These are phyloP conservation scores for Halictus quadricinctus DNA, from an alignment of 2,888 invertebrate species.

Conservation along the genomic window DNA sequence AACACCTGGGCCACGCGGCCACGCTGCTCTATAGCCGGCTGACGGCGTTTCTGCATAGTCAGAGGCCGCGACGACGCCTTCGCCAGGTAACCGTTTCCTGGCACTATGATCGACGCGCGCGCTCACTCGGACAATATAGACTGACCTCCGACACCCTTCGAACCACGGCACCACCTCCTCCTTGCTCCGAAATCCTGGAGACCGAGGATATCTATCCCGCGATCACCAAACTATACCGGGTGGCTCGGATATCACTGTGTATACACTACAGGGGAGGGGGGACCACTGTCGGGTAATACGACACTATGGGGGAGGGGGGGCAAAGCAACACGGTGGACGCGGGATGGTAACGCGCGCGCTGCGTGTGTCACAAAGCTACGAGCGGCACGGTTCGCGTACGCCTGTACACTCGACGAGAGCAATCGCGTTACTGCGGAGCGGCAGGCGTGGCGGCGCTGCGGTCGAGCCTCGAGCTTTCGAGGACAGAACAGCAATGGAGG, in stretches of 20 bases:
- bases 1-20: conserved; percentile 63
- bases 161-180: background rate
- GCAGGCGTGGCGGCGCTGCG: conserved; percentile 76
- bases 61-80: conserved; percentile 15
- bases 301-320: background rate
- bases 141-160: background rate
- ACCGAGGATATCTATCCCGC: background rate
- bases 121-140: background rate
- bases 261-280: background rate
- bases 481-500: conserved; percentile 35
- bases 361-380: conserved; percentile 59
- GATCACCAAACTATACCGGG: background rate
- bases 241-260: background rate
- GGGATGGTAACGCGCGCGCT: conserved; percentile 50
- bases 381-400: conserved; percentile 42
- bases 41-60: conserved; percentile 58
- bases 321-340: conserved; percentile 5
- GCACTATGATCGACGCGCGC: background rate
- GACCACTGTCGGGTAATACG: background rate
- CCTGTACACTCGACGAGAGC: conserved; percentile 74
- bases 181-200: background rate
- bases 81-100: background rate
- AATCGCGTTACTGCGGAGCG: conserved; percentile 80
- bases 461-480: conserved; percentile 69
- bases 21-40: conserved; percentile 49